Evolutionary conservation across 2,113 vertebrate species (phyloP), one percentile per base, ranked within the genome.

Genomic region (Ictalurus furcatus): DNA sequence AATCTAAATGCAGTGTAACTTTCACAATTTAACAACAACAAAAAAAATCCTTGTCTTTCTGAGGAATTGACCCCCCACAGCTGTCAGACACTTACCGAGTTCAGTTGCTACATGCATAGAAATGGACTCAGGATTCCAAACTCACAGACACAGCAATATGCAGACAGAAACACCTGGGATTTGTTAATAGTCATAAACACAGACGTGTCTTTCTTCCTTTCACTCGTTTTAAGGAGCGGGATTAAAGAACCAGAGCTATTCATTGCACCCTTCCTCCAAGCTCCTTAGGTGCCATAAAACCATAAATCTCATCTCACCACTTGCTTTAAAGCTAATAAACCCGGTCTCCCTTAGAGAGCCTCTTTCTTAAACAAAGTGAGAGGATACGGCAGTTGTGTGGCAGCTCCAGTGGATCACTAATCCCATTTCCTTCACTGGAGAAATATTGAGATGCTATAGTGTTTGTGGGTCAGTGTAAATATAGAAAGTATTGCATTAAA

Each of bases 241-340:
- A 93, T 91, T 92, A 96, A 92, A 96, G 95, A 93, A 92, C 92
- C 90, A 90, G 89, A 85, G 90, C 92, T 93, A 94, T 96, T 96
- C 93, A 95, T 90, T 86, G 90, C 85, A 61, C 90, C 44, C 92
- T 88, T 92, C 90, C 88, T 56, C 89, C 90, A 94, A 93, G 93
- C 94, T 94, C 92, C 89, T 93, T 93, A 89, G 86, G 91, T 94
- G 96, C 94, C 94, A 93, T 94, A 96, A 96, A 97, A 94, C 87
- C 92, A 96, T 95, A 97, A 95, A 97, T 95, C 93, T 95, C 85
- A 58, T 95, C 93, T 95, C 87, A 65, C 92, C 85, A 91, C 87
- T 90, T 83, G 91, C 89, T 90, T 91, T 94, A 92, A 58, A 91
- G 92, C 93, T 93, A 94, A 92, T 94, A 94, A 95, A 96, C 90